Base-by-base conservation (phyloP, 2,888 invertebrate species). In the Neuroscelio doddi region DNA sequence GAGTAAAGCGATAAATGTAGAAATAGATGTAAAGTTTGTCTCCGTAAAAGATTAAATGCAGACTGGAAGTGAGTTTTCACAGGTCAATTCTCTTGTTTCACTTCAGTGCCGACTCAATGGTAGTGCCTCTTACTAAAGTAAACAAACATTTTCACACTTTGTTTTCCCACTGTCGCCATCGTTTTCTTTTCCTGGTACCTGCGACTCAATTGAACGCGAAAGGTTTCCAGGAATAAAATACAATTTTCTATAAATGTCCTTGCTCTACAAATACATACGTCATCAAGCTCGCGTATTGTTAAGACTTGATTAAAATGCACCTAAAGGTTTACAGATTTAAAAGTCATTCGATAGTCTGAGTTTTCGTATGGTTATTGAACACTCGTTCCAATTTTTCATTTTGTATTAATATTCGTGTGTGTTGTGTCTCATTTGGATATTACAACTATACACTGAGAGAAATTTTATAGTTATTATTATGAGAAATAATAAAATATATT, bases 101-200 rank as follows among this genome's bases (percentile, higher is more conserved):
- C 44, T 21, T 26, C 10, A 32, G 15, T 17, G 21, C 8, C 41
- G 30, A 15, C 44, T 44, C 26, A 10, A 21, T 21, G 38, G 38
- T n/a, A 16, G 38, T 12, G 36, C 34, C 47, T 47, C 39, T 16
- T 17, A 24, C 38, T 15, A 9, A 41, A 47, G 61, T 46, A 53
- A 61, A 61, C 61, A 61, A 53, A 53, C 52, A 49, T 53, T 53
- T 52, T 61, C 47, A 52, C 59, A 53, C 59, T 61, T 32, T 38
- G 58, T 45, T 58, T 49, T 51, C 21, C 51, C 58, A 14, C 27
- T 38, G 41, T 52, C 49, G 49, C 4, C 39, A 30, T 15, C 26
- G 36, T 36, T 26, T 9, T 47, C 47, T 39, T 36, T 44, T 45
- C 41, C 51, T 42, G 39, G 55, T 55, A 61, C 62, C 55, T 45